Base-by-base conservation (phyloP, 92 coral and sea anemone species). In the Actinostola sp. region DNA sequence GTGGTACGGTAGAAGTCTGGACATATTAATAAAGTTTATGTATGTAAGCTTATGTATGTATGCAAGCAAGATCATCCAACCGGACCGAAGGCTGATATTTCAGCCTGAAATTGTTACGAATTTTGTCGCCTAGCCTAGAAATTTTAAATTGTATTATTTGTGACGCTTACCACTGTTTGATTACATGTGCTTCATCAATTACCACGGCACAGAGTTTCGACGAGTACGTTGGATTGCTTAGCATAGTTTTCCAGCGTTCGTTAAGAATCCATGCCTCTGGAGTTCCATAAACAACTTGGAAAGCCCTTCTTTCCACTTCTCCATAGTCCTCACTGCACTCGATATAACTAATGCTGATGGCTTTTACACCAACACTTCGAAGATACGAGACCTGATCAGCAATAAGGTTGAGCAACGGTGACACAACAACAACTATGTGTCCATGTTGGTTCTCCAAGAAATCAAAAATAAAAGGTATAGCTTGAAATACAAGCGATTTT, bases 181-280 rank as follows among this genome's bases (percentile, higher is more conserved):
- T 15, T 26, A 83, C 88, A 53, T 76, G 84, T 15, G 84, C 79
- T 70, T 83, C 84, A 52, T 83, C 80, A 67, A 77, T 38, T 45
- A 68, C 88, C 25, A 83, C 60, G 45, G 79, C 84, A 77, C 75
- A 70, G 14, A 70, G 80, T 48, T 77, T 83, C 5, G 55, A 63
- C 2, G 35, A 41, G 42, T 67, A 71, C 14, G 67, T 67, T 35
- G 48, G 49, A 25, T 71, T 84, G 20, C 61, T 44, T 28, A 78
- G 33, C 89, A 84, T 78, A 26, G 29, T 29, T 64, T 69, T 42
- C 89, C 85, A 84, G 39, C 69, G 88, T 13, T 83, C 67, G 25
- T 77, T 83, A 60, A 34, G 32, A 1, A 83, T 66, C 84, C 88
- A 77, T 33, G 83, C 84, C 51, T 83, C 84, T 11, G 88, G 88